A percentile compares a stretch with the other conserved stretches of the same genome.
Conservation (phyloP, 53 echinoderm and acorn worm genomes). For the Pentamera pediparva region DNA sequence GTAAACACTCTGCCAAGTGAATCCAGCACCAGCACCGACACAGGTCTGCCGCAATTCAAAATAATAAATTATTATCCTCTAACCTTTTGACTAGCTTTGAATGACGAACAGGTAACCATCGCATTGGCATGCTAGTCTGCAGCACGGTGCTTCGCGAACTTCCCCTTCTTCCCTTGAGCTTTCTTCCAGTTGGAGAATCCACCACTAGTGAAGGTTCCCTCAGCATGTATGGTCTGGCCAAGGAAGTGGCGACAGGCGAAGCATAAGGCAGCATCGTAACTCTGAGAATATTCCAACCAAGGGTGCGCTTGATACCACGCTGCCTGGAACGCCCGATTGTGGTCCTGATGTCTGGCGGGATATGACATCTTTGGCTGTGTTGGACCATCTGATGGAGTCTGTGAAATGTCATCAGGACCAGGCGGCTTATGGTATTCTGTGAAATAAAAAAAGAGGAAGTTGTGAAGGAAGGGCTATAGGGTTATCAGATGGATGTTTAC, state of each 20-base stretch:
- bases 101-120: slow-evolving; percentile 18
- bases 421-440: neutral
- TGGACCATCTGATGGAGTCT: slow-evolving; percentile 1
- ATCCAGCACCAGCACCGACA: too few relatives aligned
- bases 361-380: slow-evolving; percentile 16
- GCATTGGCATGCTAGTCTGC: slow-evolving; percentile 21
- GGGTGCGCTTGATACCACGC: slow-evolving; percentile 14
- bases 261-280: slow-evolving; percentile 24
- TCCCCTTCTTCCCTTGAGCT: slow-evolving; percentile 25
- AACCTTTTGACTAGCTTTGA: slow-evolving; percentile 5
- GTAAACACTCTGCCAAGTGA: too few relatives aligned
- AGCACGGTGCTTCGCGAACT: slow-evolving; percentile 17
- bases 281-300: slow-evolving; percentile 15
- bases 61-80: too few relatives aligned
- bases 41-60: too few relatives aligned
- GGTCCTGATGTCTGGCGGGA: slow-evolving; percentile 3
- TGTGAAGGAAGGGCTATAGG: neutral
- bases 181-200: slow-evolving; percentile 20
- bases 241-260: slow-evolving; percentile 14
- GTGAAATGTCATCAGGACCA: slow-evolving; percentile 10
- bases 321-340: neutral
- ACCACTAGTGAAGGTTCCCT: slow-evolving; percentile 8
- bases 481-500: neutral
- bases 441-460: neutral
- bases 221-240: slow-evolving; percentile 16